Conservation (phyloP, 64 coral and sea anemone genomes). For the Trachythela sp. region DNA sequence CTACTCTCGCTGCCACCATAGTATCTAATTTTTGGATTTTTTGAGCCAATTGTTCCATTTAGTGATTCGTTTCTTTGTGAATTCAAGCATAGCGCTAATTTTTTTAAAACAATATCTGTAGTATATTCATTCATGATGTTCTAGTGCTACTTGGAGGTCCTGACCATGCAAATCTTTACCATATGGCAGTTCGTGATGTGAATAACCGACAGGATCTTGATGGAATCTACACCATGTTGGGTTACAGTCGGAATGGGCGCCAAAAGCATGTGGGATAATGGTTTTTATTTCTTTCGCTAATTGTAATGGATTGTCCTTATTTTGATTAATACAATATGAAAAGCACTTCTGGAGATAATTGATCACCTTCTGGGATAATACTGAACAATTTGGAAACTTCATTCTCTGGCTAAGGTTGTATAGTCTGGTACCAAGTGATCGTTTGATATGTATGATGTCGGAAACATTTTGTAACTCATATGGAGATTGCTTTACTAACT, state of each 20-base stretch:
- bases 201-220: too few relatives aligned
- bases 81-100: neutral
- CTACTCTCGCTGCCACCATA: slow-evolving; percentile 25
- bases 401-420: neutral
- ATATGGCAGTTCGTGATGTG: too few relatives aligned
- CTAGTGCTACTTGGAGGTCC: neutral
- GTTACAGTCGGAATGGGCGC: too few relatives aligned
- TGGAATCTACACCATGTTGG: too few relatives aligned
- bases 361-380: neutral
- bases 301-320: neutral
- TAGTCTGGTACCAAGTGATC: neutral
- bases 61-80: slow-evolving; percentile 26
- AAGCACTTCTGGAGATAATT: slow-evolving; percentile 1
- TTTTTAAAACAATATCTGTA: slow-evolving; percentile 1
- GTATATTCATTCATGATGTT: neutral
- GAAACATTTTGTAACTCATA: slow-evolving; percentile 25
- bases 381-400: too few relatives aligned
- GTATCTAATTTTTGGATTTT: slow-evolving; percentile 5
- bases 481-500: neutral
- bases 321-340: neutral
- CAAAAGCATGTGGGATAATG: too few relatives aligned
- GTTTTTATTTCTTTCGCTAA: neutral
- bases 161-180: too few relatives aligned
- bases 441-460: slow-evolving; percentile 20
- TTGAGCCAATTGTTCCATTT: slow-evolving; percentile 24